Conservation (phyloP, 2,113 vertebrate genomes). For the Hassar affinis region DNA sequence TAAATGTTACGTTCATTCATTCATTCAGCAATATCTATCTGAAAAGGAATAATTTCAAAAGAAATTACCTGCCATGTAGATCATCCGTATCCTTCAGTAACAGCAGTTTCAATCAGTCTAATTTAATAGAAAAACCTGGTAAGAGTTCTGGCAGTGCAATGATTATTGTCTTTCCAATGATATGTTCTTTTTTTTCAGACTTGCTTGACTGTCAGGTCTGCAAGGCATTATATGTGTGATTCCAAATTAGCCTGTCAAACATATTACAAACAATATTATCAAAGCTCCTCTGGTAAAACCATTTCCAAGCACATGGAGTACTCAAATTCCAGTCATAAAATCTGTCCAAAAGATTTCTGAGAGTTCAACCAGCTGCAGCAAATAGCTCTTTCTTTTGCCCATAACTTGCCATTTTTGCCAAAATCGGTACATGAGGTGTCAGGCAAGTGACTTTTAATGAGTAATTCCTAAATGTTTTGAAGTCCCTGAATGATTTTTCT, state of each 20-base stretch:
- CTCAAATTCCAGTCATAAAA: neutral
- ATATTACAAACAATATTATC: neutral
- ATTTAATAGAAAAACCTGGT: neutral
- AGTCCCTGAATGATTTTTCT: neutral
- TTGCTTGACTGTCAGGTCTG: neutral
- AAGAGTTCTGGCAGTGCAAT: neutral
- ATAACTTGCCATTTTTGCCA: neutral
- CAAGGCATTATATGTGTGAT: neutral
- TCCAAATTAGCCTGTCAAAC: neutral
- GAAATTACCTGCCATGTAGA: neutral
- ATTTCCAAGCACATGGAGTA: neutral
- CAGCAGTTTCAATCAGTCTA: neutral
- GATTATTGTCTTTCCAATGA: neutral
- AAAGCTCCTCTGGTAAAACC: neutral
- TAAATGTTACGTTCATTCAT: too few species aligned
- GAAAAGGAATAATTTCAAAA: neutral
- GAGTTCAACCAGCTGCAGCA: neutral
- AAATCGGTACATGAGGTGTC: neutral
- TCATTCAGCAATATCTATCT: neutral
- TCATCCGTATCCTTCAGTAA: neutral
- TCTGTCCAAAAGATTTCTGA: neutral
- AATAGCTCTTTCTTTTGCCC: neutral
- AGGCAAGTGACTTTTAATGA: neutral
- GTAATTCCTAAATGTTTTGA: neutral
- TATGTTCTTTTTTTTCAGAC: neutral